Percentiles rank a stretch among this genome's conserved stretches.
phyloP scores from a whole-genome alignment of 2,888 invertebrate species.

The Liposcelis brunnea region DNA sequence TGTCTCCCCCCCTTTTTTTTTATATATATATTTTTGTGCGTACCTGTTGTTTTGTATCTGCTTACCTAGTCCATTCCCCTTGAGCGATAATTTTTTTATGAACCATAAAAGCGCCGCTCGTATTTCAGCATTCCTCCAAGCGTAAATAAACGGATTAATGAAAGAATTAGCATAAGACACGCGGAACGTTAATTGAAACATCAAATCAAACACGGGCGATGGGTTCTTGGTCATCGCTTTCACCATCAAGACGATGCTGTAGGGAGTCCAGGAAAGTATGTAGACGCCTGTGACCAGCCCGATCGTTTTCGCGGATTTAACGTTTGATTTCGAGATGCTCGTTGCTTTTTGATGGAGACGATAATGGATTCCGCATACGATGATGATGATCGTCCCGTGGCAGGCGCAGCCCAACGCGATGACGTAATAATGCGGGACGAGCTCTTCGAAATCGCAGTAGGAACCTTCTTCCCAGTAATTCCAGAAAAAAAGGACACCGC shows the following conservation, averaged over 20 bases:
- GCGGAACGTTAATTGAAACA: slow-evolving; percentile 9
- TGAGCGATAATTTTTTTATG: neutral
- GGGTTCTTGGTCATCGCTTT: neutral
- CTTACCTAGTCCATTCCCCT: too few species aligned
- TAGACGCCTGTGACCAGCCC: slow-evolving; percentile 10
- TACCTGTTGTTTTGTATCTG: too few species aligned
- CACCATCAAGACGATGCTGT: slow-evolving; percentile 10
- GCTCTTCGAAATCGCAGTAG: slow-evolving; percentile 11
- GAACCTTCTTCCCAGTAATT: slow-evolving; percentile 12
- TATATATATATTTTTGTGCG: too few species aligned
- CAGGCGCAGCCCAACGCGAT: neutral
- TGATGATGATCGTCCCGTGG: slow-evolving; percentile 7
- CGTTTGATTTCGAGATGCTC: neutral
- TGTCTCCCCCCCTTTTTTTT: too few species aligned
- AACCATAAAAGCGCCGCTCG: slow-evolving; percentile 5
- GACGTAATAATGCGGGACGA: slow-evolving; percentile 10
- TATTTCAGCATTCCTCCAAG: slow-evolving; percentile 13
- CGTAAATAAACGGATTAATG: slow-evolving; percentile 13
- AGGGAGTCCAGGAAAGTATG: slow-evolving; percentile 12
- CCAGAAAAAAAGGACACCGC: slow-evolving; percentile 11
- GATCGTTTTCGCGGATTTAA: slow-evolving; percentile 11
- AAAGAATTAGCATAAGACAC: slow-evolving; percentile 12
- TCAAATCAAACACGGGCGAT: slow-evolving; percentile 8
- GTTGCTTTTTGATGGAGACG: slow-evolving; percentile 10
- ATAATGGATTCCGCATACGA: slow-evolving; percentile 8